Percentiles rank a stretch among this genome's conserved stretches.
These are phyloP conservation scores for Isaurus tuberculatus DNA, from an alignment of 92 coral and sea anemone species.

Conservation along the genomic window DNA sequence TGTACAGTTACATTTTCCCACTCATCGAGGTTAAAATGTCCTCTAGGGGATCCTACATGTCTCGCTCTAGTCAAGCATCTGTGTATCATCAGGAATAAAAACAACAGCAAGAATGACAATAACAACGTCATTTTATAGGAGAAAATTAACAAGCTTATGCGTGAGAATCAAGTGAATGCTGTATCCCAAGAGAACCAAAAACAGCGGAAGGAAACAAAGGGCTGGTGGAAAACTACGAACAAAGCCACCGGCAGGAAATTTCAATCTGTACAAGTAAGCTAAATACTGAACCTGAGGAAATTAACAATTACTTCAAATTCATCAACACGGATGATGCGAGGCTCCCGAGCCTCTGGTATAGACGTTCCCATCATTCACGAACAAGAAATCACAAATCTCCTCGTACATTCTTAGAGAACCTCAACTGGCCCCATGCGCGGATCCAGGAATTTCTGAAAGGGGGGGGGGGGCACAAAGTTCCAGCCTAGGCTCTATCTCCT, in stretches of 20 bases:
- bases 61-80: conserved; percentile 33
- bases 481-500: too few species aligned
- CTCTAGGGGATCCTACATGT: conserved; percentile 41
- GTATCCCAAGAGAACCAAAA: conserved; percentile 32
- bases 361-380: neutral
- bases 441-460: too few species aligned
- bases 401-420: conserved; percentile 25
- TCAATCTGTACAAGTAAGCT: conserved; percentile 25
- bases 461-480: too few species aligned
- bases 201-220: conserved; percentile 43
- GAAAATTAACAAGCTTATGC: conserved; percentile 51
- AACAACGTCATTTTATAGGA: conserved; percentile 25
- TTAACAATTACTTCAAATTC: neutral
- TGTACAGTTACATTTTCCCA: conserved; percentile 59
- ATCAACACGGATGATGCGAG: neutral
- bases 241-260: conserved; percentile 61
- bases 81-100: conserved; percentile 31
- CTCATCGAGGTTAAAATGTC: conserved; percentile 24
- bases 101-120: neutral
- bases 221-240: conserved; percentile 62
- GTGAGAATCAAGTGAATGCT: conserved; percentile 59
- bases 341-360: neutral
- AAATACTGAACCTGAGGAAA: neutral
- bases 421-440: conserved; percentile 15
- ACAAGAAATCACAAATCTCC: neutral